Evolutionary conservation across 2,888 invertebrate species (phyloP), one percentile per base, ranked within the genome.

Genomic region (Machimus rusticus): DNA sequence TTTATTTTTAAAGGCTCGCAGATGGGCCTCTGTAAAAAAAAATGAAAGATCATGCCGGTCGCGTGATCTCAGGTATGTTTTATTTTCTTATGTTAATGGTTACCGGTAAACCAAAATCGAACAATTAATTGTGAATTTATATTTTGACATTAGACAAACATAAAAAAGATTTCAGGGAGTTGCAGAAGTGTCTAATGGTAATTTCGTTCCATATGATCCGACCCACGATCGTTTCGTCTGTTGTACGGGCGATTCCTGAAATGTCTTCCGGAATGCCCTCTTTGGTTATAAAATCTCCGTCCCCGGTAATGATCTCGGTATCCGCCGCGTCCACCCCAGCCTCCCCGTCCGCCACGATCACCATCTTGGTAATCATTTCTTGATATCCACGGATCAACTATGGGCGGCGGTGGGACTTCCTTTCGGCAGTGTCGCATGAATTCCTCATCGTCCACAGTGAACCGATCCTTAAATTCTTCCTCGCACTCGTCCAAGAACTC

Each of bases 401-500:
- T 93, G 8, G 95, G 95, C 5, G 95, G 95, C 12, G 93, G 93
- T 1, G 91, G 90, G 23, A 93, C 92, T 16, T 92, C 91, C 88
- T 93, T 93, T 4, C 92, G 90, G 81, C 91, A 92, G 31, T 93
- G 91, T 37, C 91, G 91, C 93, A 94, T 94, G 90, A 95, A 96
- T 85, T 94, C 94, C 77, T 92, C 92, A 92, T 96, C 96, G 8
- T 94, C 93, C 46, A 94, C 94, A 55, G 95, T 95, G 89, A 93
- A 95, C 89, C 95, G 94, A 88, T 94, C 92, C 89, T 94, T 93
- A 81, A 95, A 94, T 90, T 95, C 94, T 88, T 94, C 93, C 90
- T 96, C 95, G 90, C 95, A 95, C 90, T 94, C 93, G 5, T 93
- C 93, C 85, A 96, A 90, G 89, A 95, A 95, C 77, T 94, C 93